Evolutionary conservation across 2,113 vertebrate genomes (phyloP), one percentile per base, ranked within the genome.

Genomic region (Leptocoma aspasia): DNA sequence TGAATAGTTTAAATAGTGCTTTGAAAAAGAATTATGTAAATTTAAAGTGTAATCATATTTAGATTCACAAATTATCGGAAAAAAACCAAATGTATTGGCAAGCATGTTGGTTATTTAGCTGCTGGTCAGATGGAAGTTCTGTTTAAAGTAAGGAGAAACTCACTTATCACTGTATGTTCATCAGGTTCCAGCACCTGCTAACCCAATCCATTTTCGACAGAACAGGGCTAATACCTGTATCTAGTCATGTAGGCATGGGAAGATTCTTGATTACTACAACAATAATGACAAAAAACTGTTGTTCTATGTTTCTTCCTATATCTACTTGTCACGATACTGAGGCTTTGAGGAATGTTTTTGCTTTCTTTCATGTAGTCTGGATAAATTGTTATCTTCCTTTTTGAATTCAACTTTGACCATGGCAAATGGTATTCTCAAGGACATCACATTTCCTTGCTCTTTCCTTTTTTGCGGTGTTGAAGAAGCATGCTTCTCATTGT

Each of bases 121-220:
- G 98, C 98, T 98, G 98, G 92, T 97, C 97, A 97, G 97, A 97
- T 97, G 94, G 95, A 98, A 97, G 85, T 76, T 95, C 86, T 92
- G 5, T 96, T 97, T 95, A 95, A 97, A 96, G 92, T 93, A 97
- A 96, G 65, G 86, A 97, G 97, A 98, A 98, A 98, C 97, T 98
- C 98, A 98, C 98, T 98, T 98, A 98, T 98, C 98, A 98, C 98
- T 98, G 98, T 98, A 86, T 96, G 96, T 97, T 95, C 98, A 98
- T 98, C 98, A 98, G 98, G 97, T 97, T 97, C 87, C 96, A 97
- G 95, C 97, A 94, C 98, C 95, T 97, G 94, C 97, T 97, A 98
- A 98, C 94, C 86, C 93, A 97, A 97, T 97, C 97, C 98, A 98
- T 98, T 97, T 97, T 96, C 78, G 96, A 98, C 97, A 98, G 97